A percentile compares a stretch with the other conserved stretches of the same genome.
Evolutionary conservation across 2,113 vertebrate genomes (phyloP).

Genomic region (Oenanthe oenanthe): DNA sequence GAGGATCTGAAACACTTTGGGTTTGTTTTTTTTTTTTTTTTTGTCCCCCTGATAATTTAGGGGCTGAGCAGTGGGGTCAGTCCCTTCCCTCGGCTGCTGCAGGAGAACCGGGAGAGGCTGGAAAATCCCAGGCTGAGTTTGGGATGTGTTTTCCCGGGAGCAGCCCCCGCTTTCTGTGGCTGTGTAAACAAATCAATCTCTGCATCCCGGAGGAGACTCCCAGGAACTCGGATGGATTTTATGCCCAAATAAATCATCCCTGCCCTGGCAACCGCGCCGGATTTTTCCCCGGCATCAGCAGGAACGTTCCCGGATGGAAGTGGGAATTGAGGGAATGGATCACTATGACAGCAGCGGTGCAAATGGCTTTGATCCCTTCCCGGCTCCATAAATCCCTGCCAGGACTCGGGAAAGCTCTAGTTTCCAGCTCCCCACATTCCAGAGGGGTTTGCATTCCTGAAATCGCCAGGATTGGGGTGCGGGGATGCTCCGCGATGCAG

Average conservation of each 20-base stretch:
- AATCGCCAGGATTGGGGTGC: rapidly evolving
- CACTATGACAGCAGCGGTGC: not conserved
- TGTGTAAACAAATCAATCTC: not conserved
- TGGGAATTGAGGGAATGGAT: constrained; percentile 20
- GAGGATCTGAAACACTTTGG: rapidly evolving
- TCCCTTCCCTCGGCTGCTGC: not conserved
- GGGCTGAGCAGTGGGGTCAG: not conserved
- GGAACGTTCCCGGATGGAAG: not conserved
- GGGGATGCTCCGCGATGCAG: not conserved
- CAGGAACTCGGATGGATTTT: not conserved
- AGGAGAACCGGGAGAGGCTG: not conserved
- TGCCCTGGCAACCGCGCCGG: not conserved
- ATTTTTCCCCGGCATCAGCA: not conserved
- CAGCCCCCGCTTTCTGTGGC: not conserved
- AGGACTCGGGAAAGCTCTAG: not conserved
- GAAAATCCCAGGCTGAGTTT: not conserved
- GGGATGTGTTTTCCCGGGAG: not conserved
- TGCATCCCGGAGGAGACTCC: not conserved
- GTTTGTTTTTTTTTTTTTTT: too few relatives aligned
- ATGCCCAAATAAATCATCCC: not conserved
- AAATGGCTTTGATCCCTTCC: not conserved
- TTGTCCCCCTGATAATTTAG: rapidly evolving
- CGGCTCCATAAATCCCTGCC: not conserved
- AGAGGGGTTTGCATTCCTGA: rapidly evolving
- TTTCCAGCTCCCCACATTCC: not conserved